phyloP scores from a whole-genome alignment of 2,888 invertebrate genomes.

The Synergus laeviventris region DNA sequence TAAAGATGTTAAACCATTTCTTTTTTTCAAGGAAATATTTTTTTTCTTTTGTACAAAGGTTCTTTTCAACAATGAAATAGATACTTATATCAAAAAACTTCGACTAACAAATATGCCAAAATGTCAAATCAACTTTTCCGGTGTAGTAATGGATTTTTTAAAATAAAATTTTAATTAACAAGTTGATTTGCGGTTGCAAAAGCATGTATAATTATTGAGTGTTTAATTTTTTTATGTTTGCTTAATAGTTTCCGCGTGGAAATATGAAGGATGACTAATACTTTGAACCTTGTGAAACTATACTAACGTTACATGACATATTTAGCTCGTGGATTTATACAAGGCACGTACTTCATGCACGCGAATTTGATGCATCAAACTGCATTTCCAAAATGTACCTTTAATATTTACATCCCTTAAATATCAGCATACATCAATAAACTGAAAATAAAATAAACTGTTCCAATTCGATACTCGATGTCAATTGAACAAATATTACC shows the following conservation, averaged over 20 bases:
- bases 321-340: background rate
- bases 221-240: background rate
- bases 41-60: too few relatives aligned
- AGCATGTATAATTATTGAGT: too few relatives aligned
- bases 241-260: background rate
- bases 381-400: background rate
- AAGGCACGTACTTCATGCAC: background rate
- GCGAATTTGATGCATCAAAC: background rate
- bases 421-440: background rate
- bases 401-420: background rate
- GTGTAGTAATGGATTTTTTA: too few relatives aligned
- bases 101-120: too few relatives aligned
- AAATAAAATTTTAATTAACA: too few relatives aligned
- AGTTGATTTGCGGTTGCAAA: too few relatives aligned
- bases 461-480: background rate
- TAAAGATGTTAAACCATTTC: too few relatives aligned
- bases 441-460: background rate
- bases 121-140: too few relatives aligned
- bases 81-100: too few relatives aligned
- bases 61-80: too few relatives aligned
- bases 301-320: background rate
- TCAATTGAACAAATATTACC: background rate
- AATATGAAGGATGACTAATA: background rate
- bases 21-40: too few relatives aligned
- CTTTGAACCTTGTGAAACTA: background rate